A percentile compares a stretch with the other conserved stretches of the same genome.
Evolutionary conservation across 2,888 invertebrate species (phyloP).

Genomic region (Tridacna gigas): DNA sequence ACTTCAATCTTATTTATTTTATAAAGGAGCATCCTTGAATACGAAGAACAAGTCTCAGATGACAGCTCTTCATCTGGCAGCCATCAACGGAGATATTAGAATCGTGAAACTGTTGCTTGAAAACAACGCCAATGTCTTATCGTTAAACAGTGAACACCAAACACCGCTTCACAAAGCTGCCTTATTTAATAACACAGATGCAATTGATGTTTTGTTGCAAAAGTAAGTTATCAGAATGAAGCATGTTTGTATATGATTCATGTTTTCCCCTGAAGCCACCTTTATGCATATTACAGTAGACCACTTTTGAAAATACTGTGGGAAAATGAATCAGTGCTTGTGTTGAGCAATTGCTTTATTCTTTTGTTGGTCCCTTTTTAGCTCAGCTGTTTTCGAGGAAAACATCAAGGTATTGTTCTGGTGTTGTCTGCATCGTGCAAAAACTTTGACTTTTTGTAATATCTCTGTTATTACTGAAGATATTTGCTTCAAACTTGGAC

Average conservation of each 20-base stretch:
- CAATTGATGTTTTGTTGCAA: slow-evolving; percentile 83
- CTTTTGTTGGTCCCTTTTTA: too few relatives aligned
- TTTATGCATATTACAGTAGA: too few relatives aligned
- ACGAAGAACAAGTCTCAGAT: slow-evolving; percentile 90
- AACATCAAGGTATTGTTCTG: too few relatives aligned
- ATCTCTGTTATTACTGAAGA: too few relatives aligned
- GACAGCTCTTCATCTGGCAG: slow-evolving; percentile 93
- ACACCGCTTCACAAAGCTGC: slow-evolving; percentile 86
- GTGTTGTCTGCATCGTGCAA: too few relatives aligned
- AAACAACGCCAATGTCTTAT: slow-evolving; percentile 84
- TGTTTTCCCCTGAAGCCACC: neutral
- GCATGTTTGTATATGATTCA: neutral
- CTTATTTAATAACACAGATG: slow-evolving; percentile 82
- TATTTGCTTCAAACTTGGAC: too few relatives aligned
- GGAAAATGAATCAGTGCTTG: too few relatives aligned
- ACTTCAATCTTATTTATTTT: too few relatives aligned
- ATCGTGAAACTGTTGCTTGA: slow-evolving; percentile 80
- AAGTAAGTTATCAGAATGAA: slow-evolving; percentile 64
- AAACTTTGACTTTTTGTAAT: too few relatives aligned
- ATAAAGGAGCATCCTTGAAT: slow-evolving; percentile 88
- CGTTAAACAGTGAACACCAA: slow-evolving; percentile 83
- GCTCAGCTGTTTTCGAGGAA: too few relatives aligned
- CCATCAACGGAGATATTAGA: slow-evolving; percentile 81
- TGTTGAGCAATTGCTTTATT: too few relatives aligned
- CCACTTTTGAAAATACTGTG: too few relatives aligned